Conservation (phyloP, 2,888 invertebrate species). For the Melitaea athalia region DNA sequence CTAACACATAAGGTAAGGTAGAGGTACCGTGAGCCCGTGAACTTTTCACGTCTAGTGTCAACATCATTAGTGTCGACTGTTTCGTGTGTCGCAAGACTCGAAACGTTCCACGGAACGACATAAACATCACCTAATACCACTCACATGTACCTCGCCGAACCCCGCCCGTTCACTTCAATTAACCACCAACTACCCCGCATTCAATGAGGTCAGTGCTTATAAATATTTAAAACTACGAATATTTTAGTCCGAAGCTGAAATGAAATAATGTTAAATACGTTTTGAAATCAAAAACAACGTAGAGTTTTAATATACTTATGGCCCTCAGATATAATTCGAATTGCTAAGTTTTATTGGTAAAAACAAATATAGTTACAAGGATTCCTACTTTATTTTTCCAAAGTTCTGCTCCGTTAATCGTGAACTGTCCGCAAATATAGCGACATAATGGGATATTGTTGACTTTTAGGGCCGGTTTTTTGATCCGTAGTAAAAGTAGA, state of each 20-base stretch:
- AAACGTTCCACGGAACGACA: slow-evolving; percentile 18
- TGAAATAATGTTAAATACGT: neutral
- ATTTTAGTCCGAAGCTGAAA: neutral
- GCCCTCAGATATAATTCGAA: neutral
- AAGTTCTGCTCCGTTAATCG: slow-evolving; percentile 31
- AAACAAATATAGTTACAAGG: slow-evolving; percentile 15
- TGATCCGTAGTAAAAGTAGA: no score
- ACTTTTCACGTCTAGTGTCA: slow-evolving; percentile 70
- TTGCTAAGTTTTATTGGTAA: slow-evolving; percentile 1
- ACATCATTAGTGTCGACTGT: slow-evolving; percentile 74
- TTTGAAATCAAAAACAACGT: neutral
- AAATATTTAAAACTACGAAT: slow-evolving; percentile 23
- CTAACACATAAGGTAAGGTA: slow-evolving; percentile 44
- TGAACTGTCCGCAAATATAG: slow-evolving; percentile 25
- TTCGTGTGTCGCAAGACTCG: slow-evolving; percentile 39
- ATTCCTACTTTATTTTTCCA: slow-evolving; percentile 14
- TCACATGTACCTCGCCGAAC: slow-evolving; percentile 3
- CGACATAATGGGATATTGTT: slow-evolving; percentile 27
- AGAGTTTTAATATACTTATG: neutral
- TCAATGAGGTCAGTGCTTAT: slow-evolving; percentile 26
- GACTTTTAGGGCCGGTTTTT: no score
- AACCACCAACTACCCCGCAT: slow-evolving; percentile 16
- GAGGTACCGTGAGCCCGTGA: slow-evolving; percentile 53
- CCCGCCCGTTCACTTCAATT: slow-evolving; percentile 17
- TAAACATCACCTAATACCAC: slow-evolving; percentile 18